phyloP scores from a whole-genome alignment of 2,797 vertebrate genomes.

The Poliocrania exsul region DNA sequence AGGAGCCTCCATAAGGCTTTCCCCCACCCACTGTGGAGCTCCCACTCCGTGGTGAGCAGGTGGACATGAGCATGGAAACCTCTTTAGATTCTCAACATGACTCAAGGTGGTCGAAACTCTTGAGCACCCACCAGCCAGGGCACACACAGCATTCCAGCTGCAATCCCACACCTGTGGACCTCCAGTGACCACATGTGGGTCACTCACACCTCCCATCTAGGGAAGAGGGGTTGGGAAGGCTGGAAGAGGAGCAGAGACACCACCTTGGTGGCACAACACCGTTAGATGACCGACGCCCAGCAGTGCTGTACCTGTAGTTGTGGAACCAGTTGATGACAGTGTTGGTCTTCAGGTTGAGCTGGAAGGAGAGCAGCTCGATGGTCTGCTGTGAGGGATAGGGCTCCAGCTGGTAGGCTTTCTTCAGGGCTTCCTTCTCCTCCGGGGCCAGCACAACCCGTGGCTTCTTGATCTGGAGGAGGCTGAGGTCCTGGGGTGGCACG shows the following conservation, averaged over 20 bases:
- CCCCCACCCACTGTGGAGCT: fast-evolving
- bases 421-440: conserved; percentile 94
- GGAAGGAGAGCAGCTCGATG: conserved; percentile 92
- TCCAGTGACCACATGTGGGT: fast-evolving
- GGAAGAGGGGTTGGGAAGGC: neutral
- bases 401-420: conserved; percentile 93
- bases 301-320: conserved; percentile 88
- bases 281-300: fast-evolving
- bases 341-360: conserved; percentile 97
- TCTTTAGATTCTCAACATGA: neutral
- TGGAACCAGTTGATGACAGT: conserved; percentile 99
- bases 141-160: fast-evolving
- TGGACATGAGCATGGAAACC: neutral
- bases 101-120: neutral
- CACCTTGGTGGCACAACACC: neutral
- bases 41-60: fast-evolving
- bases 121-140: neutral
- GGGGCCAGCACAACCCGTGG: conserved; percentile 92
- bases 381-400: conserved; percentile 98
- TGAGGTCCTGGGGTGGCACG: conserved; percentile 85
- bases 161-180: neutral
- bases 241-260: neutral
- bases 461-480: conserved; percentile 94
- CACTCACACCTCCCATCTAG: neutral
- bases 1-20: neutral